Percentiles rank a stretch among this genome's conserved stretches.
phyloP scores from a whole-genome alignment of 92 coral and sea anemone species.

The Montipora capitata region DNA sequence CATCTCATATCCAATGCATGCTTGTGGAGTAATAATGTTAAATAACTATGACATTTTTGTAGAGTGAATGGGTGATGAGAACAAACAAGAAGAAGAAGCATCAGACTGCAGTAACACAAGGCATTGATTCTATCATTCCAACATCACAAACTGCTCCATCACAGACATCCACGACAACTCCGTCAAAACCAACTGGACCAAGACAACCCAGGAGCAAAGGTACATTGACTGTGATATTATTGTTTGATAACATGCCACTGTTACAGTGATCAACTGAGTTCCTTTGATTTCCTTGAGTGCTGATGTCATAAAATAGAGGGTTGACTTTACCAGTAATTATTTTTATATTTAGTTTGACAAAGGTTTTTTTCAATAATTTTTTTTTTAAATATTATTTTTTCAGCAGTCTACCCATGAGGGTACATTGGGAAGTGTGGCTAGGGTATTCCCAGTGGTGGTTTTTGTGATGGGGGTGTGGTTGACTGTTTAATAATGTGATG shows the following conservation, averaged over 20 bases:
- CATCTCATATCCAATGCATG: too few relatives aligned
- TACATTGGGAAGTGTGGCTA: too few relatives aligned
- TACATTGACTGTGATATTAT: neutral
- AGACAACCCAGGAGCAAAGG: conserved; percentile 56
- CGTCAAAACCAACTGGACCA: conserved; percentile 60
- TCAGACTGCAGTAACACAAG: conserved; percentile 80
- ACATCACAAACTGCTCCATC: conserved; percentile 70
- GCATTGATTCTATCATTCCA: conserved; percentile 76
- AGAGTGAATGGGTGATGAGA: conserved; percentile 97
- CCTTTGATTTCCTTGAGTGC: too few relatives aligned
- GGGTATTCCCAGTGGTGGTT: too few relatives aligned
- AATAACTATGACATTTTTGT: neutral
- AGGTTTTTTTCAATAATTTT: too few relatives aligned
- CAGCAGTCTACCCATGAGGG: too few relatives aligned
- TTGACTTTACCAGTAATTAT: too few relatives aligned
- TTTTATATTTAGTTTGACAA: too few relatives aligned
- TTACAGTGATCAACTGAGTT: too few relatives aligned
- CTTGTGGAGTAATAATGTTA: neutral
- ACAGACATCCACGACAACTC: conserved; percentile 24
- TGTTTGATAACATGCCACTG: neutral
- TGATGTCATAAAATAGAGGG: too few relatives aligned
- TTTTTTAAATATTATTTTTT: too few relatives aligned
- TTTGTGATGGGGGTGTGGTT: too few relatives aligned
- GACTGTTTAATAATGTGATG: neutral
- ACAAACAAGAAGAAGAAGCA: conserved; percentile 95